These are phyloP conservation scores for Propithecus coquereli DNA, from an alignment of 2,113 vertebrate species.

Conservation along the genomic window DNA sequence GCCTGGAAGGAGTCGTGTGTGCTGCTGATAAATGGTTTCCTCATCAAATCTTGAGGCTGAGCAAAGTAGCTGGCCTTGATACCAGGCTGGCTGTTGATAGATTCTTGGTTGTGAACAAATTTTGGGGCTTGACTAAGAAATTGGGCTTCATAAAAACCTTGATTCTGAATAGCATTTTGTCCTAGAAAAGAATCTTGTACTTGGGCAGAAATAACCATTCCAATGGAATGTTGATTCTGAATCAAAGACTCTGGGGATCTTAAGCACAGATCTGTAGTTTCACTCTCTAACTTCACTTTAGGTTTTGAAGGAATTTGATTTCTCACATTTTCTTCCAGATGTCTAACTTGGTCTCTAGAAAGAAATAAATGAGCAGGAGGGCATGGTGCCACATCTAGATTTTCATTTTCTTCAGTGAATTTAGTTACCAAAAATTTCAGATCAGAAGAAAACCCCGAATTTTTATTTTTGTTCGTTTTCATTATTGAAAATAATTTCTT, in stretches of 20 bases:
- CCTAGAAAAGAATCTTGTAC: not conserved
- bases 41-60: not conserved
- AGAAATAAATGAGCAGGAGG: slow-evolving; percentile 55
- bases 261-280: not conserved
- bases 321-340: slow-evolving; percentile 64
- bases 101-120: not conserved
- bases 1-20: not conserved
- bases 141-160: not conserved
- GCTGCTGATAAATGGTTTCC: not conserved
- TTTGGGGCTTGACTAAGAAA: not conserved
- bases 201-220: not conserved
- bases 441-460: not conserved
- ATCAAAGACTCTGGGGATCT: not conserved
- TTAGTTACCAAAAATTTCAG: not conserved
- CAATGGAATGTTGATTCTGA: not conserved
- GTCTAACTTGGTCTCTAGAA: slow-evolving; percentile 50
- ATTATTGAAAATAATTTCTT: slow-evolving; percentile 52
- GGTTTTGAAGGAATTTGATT: slow-evolving; percentile 39
- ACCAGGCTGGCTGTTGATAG: not conserved
- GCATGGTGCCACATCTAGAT: slow-evolving; percentile 6
- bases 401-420: not conserved
- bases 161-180: slow-evolving; percentile 16
- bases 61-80: not conserved
- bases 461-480: slow-evolving; percentile 60
- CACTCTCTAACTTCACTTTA: not conserved